Evolutionary conservation across 2,888 invertebrate genomes (phyloP).

Genomic region (Cephalotes varians): DNA sequence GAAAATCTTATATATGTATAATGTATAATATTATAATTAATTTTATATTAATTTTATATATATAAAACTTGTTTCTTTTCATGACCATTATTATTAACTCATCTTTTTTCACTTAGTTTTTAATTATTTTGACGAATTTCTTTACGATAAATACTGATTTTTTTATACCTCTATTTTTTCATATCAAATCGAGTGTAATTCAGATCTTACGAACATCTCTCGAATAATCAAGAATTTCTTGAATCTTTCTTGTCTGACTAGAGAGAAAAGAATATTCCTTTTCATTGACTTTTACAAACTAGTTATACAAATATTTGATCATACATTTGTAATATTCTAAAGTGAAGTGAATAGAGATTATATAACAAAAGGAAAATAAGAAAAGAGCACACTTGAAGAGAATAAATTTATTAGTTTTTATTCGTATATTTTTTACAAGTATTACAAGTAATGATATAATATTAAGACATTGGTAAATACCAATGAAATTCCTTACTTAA

Average conservation of each 20-base stretch:
- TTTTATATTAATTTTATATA: too few species aligned
- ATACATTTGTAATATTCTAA: neutral
- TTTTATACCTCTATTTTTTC: too few species aligned
- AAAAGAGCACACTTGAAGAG: neutral
- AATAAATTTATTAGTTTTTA: neutral
- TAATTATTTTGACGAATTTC: too few species aligned
- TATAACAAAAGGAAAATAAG: neutral
- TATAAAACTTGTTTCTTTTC: neutral
- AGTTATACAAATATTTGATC: neutral
- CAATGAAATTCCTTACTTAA: neutral
- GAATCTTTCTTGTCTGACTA: neutral
- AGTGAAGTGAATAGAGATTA: neutral
- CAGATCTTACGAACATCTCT: conserved; percentile 40
- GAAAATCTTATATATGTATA: too few species aligned
- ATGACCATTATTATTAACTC: too few species aligned
- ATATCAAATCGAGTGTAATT: conserved; percentile 55
- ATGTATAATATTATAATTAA: too few species aligned
- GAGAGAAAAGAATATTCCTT: neutral
- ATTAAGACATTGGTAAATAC: neutral
- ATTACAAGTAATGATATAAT: neutral
- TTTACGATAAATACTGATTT: too few species aligned
- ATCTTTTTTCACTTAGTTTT: neutral
- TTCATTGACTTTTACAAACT: neutral
- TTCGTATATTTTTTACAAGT: neutral
- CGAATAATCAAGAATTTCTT: neutral